These are phyloP conservation scores for Cisticola juncidis DNA, from an alignment of 2,113 vertebrate genomes.

Conservation along the genomic window DNA sequence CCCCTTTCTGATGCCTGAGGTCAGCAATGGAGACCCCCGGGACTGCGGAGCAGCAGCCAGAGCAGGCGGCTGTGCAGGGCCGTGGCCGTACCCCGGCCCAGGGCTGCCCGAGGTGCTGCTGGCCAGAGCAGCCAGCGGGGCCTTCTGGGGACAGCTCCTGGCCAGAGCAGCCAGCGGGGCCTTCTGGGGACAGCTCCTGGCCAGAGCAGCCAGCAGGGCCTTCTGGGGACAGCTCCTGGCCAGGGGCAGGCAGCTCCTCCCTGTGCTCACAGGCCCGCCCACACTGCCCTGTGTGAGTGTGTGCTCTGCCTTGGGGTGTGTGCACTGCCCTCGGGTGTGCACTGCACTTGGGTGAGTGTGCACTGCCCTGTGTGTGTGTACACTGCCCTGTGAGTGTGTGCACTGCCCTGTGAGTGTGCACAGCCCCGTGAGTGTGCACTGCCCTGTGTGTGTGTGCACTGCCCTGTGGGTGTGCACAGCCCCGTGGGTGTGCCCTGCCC, in stretches of 20 bases:
- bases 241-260: not conserved
- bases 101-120: not conserved
- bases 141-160: not conserved
- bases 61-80: rapidly evolving
- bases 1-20: not conserved
- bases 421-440: not conserved
- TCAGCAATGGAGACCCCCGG: not conserved
- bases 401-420: not conserved
- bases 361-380: too few species aligned
- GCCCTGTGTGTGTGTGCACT: not conserved
- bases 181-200: not conserved
- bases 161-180: rapidly evolving
- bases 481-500: not conserved
- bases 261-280: rapidly evolving
- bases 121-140: rapidly evolving
- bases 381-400: not conserved
- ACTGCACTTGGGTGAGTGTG: too few species aligned
- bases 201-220: rapidly evolving
- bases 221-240: not conserved
- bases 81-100: rapidly evolving
- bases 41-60: rapidly evolving
- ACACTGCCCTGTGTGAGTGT: too few species aligned
- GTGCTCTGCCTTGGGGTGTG: not conserved
- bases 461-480: not conserved
- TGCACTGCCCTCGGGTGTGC: not conserved